A percentile compares a stretch with the other conserved stretches of the same genome.
These are phyloP conservation scores for Malacoraja senta DNA, from an alignment of 2,797 vertebrate species.

Conservation along the genomic window DNA sequence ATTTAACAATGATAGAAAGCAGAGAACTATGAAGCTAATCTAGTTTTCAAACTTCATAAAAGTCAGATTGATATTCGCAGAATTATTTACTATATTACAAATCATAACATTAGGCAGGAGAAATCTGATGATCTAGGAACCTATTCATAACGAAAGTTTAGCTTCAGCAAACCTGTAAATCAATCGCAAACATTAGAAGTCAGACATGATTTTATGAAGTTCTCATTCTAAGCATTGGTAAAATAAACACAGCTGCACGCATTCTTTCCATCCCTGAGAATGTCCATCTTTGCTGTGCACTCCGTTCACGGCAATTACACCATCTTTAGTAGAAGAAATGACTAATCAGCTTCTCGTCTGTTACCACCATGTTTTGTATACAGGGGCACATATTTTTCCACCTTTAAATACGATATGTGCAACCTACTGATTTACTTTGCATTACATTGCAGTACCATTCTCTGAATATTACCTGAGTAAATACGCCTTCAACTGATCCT, in stretches of 20 bases:
- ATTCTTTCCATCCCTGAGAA: conserved; percentile 38
- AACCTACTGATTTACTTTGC: not conserved
- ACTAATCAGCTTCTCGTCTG: not conserved
- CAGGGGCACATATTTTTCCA: not conserved
- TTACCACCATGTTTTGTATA: not conserved
- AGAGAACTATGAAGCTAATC: conserved; percentile 48
- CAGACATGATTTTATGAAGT: conserved; percentile 35
- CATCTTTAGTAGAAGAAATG: not conserved
- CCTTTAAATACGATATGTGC: not conserved
- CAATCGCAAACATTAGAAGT: conserved; percentile 29
- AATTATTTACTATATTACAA: conserved; percentile 33
- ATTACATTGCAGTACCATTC: not conserved
- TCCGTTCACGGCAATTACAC: not conserved
- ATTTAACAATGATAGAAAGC: conserved; percentile 63
- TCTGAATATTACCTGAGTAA: not conserved
- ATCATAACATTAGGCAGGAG: conserved; percentile 32
- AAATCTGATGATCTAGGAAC: conserved; percentile 37
- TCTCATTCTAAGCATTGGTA: conserved; percentile 24
- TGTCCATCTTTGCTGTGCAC: conserved; percentile 10
- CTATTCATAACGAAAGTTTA: conserved; percentile 35
- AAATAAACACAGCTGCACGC: conserved; percentile 36
- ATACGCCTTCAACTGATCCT: not conserved
- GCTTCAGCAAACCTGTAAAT: conserved; percentile 36
- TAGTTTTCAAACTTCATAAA: conserved; percentile 37
- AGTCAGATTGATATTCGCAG: conserved; percentile 30